Percentiles rank a stretch among this genome's conserved stretches.
phyloP scores from a whole-genome alignment of 2,797 vertebrate genomes.

The Sparus aurata region DNA sequence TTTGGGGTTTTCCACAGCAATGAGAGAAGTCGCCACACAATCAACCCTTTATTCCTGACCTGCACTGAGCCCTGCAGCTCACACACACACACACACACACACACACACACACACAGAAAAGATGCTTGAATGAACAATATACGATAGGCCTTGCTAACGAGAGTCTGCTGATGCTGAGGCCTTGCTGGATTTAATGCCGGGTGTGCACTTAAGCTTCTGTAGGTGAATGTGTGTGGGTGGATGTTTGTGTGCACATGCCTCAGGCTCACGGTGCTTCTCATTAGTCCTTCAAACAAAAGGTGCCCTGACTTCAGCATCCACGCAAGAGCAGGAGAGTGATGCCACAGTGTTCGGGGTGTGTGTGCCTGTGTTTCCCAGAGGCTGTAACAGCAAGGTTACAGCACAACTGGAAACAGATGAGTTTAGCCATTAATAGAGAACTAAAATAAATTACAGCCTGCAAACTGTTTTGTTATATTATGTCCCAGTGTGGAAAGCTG shows the following conservation, averaged over 20 bases:
- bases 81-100: constrained; percentile 22
- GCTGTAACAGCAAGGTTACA: constrained; percentile 61
- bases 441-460: constrained; percentile 33
- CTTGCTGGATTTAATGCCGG: constrained; percentile 45
- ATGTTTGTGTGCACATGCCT: constrained; percentile 70
- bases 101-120: constrained; percentile 27
- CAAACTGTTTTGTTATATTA: constrained; percentile 15
- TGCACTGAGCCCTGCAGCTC: constrained; percentile 38
- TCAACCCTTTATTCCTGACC: constrained; percentile 77
- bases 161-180: constrained; percentile 57
- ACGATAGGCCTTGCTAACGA: constrained; percentile 39
- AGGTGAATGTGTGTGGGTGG: constrained; percentile 64
- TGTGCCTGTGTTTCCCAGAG: constrained; percentile 56
- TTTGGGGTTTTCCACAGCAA: constrained; percentile 82
- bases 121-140: constrained; percentile 57
- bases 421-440: constrained; percentile 46
- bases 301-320: constrained; percentile 50
- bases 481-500: neutral
- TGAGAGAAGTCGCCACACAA: constrained; percentile 72
- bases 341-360: constrained; percentile 4
- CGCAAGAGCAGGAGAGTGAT: constrained; percentile 36
- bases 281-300: constrained; percentile 71
- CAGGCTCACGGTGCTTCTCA: constrained; percentile 65
- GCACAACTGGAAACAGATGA: constrained; percentile 70
- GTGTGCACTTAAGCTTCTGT: constrained; percentile 46